These are phyloP conservation scores for Omphaloscelis lunosa DNA, from an alignment of 2,888 invertebrate genomes.

Conservation along the genomic window DNA sequence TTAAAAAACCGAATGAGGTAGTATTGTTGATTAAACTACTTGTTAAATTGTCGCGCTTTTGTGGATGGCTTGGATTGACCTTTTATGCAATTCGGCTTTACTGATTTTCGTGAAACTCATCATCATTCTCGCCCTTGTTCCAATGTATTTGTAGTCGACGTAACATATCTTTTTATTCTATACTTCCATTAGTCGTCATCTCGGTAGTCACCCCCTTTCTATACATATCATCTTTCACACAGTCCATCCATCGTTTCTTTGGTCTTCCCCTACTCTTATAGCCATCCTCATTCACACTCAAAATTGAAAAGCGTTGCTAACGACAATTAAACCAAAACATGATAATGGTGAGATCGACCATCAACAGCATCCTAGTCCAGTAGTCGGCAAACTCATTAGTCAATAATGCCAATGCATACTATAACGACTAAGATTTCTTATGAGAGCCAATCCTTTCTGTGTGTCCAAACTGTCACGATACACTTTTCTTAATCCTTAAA, in stretches of 20 bases:
- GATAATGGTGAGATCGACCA: neutral
- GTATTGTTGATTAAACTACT: neutral
- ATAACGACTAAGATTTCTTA: no score
- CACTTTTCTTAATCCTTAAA: no score
- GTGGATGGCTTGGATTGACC: neutral
- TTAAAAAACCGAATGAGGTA: no score
- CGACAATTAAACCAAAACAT: neutral
- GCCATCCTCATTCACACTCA: neutral
- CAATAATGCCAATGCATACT: no score
- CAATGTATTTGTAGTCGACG: neutral
- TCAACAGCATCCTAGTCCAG: neutral
- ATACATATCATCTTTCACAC: neutral
- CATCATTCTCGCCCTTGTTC: no score
- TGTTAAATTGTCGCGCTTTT: neutral
- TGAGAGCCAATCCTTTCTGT: no score
- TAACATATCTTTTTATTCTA: neutral
- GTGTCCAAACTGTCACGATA: no score
- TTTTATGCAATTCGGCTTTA: neutral
- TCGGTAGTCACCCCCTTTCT: neutral
- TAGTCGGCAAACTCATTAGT: no score
- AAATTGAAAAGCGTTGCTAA: neutral
- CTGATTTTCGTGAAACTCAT: neutral
- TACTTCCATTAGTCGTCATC: neutral
- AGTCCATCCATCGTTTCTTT: neutral
- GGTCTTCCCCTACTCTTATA: neutral